Percentiles rank a stretch among this genome's conserved stretches.
phyloP scores from a whole-genome alignment of 1,140 invertebrate species.

The Xylocopa sonorina region DNA sequence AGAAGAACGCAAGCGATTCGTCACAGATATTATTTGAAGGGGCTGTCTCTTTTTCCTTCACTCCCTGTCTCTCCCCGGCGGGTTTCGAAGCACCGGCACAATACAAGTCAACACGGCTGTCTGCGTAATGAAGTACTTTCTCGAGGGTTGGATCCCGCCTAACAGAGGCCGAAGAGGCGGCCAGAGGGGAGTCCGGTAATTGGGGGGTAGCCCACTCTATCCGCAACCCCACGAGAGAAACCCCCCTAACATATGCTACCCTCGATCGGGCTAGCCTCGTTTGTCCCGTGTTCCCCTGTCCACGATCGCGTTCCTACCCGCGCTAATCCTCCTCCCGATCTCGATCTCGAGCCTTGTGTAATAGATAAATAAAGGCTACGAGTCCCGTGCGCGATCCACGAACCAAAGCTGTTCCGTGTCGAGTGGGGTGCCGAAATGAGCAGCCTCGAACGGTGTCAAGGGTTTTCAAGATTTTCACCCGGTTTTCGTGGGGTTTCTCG shows the following conservation, averaged over 20 bases:
- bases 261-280: slow-evolving; percentile 8
- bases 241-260: slow-evolving; percentile 79
- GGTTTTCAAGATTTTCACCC: slow-evolving; percentile 23
- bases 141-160: slow-evolving; percentile 71
- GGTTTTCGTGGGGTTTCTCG: neutral
- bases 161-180: slow-evolving; percentile 60
- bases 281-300: neutral
- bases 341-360: slow-evolving; percentile 75
- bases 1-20: slow-evolving; percentile 78
- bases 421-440: slow-evolving; percentile 44
- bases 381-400: neutral
- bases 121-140: slow-evolving; percentile 83
- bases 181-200: slow-evolving; percentile 76
- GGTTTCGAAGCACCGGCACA: slow-evolving; percentile 70
- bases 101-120: slow-evolving; percentile 83
- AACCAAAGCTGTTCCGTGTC: slow-evolving; percentile 50
- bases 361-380: slow-evolving; percentile 80
- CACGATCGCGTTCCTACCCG: neutral
- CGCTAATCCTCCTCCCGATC: slow-evolving; percentile 71
- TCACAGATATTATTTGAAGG: slow-evolving; percentile 82
- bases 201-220: slow-evolving; percentile 80
- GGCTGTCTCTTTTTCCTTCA: slow-evolving; percentile 62
- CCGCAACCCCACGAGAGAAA: slow-evolving; percentile 72
- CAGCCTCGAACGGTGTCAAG: slow-evolving; percentile 38
- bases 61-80: too few species aligned